phyloP scores from a whole-genome alignment of 1,140 invertebrate genomes.

The Grapholita molesta region DNA sequence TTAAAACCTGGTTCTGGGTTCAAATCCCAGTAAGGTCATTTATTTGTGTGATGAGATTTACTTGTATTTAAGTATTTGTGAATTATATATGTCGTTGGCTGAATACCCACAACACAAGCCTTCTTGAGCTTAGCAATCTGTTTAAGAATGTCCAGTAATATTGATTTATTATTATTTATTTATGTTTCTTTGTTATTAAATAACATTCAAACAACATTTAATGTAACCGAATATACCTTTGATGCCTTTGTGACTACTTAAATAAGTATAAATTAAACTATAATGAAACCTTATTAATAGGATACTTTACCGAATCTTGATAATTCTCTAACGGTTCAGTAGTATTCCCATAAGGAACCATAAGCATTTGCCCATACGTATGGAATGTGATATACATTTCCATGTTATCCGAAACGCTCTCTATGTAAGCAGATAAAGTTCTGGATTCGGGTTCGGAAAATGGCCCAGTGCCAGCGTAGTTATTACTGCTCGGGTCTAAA shows the following conservation, averaged over 20 bases:
- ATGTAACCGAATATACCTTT: not conserved
- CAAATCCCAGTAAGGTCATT: too few relatives aligned
- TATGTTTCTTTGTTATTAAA: too few relatives aligned
- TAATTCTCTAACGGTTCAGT: constrained; percentile 78
- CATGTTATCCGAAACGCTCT: constrained; percentile 23
- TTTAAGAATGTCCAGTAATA: too few relatives aligned
- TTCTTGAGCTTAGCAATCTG: too few relatives aligned
- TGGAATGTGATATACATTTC: constrained; percentile 80
- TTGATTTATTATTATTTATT: too few relatives aligned
- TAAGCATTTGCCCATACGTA: constrained; percentile 83
- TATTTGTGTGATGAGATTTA: too few relatives aligned
- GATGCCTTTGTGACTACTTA: not conserved
- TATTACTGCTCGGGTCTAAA: not conserved
- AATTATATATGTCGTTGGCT: too few relatives aligned
- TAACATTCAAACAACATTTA: too few relatives aligned
- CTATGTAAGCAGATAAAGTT: not conserved
- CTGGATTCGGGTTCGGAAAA: not conserved
- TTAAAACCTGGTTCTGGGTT: too few relatives aligned
- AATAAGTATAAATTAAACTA: not conserved
- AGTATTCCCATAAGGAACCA: constrained; percentile 83
- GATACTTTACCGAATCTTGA: constrained; percentile 71
- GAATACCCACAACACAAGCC: too few relatives aligned
- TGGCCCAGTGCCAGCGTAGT: not conserved
- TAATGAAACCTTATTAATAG: too few relatives aligned
- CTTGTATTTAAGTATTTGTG: too few relatives aligned